A percentile compares a stretch with the other conserved stretches of the same genome.
phyloP scores from a whole-genome alignment of 2,888 invertebrate genomes.

The Eurytoma adleriae region DNA sequence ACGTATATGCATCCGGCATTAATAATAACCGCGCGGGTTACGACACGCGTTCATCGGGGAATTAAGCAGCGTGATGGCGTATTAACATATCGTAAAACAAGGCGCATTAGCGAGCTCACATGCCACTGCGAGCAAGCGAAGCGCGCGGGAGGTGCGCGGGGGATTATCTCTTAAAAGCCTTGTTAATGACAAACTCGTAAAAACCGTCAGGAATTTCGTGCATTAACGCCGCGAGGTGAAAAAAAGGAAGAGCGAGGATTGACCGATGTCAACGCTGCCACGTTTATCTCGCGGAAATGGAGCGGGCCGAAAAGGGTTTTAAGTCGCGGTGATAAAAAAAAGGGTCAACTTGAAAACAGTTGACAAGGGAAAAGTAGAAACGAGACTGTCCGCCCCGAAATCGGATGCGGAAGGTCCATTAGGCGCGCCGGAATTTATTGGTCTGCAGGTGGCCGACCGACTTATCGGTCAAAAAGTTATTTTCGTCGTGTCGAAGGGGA shows the following conservation, averaged over 20 bases:
- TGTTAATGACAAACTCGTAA: constrained; percentile 40
- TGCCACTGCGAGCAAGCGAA: not conserved
- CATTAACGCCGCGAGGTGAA: not conserved
- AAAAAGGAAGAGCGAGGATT: not conserved
- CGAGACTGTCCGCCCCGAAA: constrained; percentile 1
- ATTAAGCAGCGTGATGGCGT: constrained; percentile 19
- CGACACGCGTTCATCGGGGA: not conserved
- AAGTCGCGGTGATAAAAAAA: constrained; percentile 10
- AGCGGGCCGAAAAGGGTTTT: not conserved
- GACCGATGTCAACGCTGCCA: constrained; percentile 15
- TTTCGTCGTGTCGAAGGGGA: constrained; percentile 16
- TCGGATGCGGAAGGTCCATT: constrained; percentile 48
- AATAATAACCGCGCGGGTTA: constrained; percentile 26
- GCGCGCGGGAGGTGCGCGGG: not conserved
- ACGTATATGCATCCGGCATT: constrained; percentile 34
- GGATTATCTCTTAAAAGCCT: constrained; percentile 51
- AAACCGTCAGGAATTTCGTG: constrained; percentile 26
- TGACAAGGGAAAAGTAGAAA: constrained; percentile 21
- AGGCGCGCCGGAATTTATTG: constrained; percentile 24
- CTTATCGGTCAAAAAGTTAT: constrained; percentile 51
- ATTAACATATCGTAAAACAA: constrained; percentile 53
- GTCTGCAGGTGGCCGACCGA: not conserved
- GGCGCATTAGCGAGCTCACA: constrained; percentile 23
- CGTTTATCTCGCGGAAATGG: constrained; percentile 11
- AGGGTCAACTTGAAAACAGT: not conserved